Base-by-base conservation (phyloP, 2,888 invertebrate genomes). In the Craniophora ligustri region DNA sequence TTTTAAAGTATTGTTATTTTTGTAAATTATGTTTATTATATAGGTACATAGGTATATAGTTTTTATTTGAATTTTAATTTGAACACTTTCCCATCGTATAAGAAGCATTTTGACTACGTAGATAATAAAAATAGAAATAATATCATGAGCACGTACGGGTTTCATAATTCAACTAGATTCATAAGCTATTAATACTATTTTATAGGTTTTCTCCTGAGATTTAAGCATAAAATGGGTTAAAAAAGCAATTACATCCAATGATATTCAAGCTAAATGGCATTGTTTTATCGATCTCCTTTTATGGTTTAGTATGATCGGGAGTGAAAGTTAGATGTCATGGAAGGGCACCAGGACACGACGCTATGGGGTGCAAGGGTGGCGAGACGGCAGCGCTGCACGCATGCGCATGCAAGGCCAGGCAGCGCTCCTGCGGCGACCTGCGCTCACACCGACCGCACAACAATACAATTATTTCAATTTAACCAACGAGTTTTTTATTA, bases 291-390 rank as follows among this genome's bases (percentile, higher is more conserved):
- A 73, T 77, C 68, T 65, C 35, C 70, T 72, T 51, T 73, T 60
- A 76, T 75, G 72, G 73, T 67, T 72, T 53, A 63, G 61, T 67
- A 67, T 72, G 72, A 77, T 74, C 71, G 69, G 85, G 84, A 91
- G 92, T 91, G 91, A 92, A 92, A 92, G 91, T 91, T 86, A 81
- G 78, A 73, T 81, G 76, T 72, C 76, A 79, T 79, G 85, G 84
- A 89, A 91, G 92, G 92, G 91, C 91, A 92, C 88, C 87, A 80
- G 91, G 91, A 81, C 92, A 91, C 79, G 72, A 36, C 66, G 68
- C 72, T 47, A 72, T 73, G 71, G 79, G 84, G 82, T 78, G 80
- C 82, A 72, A 15, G 85, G 84, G 78, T 69, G 67, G 60, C 71
- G 67, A 45, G 67, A 46, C 66, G 65, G 60, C 62, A 67, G 59